phyloP scores from a whole-genome alignment of 2,797 vertebrate genomes.

The Scyliorhinus canicula region DNA sequence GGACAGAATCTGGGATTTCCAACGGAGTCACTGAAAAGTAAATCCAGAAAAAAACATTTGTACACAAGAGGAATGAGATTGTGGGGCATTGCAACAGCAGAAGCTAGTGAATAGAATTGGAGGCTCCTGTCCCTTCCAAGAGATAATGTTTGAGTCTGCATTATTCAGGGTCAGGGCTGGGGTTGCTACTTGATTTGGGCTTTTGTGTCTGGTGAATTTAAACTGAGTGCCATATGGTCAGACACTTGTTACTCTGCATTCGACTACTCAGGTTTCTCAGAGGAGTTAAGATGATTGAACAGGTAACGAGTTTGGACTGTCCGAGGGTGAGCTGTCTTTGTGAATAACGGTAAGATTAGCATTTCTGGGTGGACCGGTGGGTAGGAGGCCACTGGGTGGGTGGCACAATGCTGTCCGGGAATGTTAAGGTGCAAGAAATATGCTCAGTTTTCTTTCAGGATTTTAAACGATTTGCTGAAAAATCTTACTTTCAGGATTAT shows the following conservation, averaged over 20 bases:
- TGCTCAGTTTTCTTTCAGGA: background rate
- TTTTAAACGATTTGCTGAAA: background rate
- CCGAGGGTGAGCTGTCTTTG: background rate
- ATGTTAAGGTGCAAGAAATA: background rate
- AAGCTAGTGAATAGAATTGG: background rate
- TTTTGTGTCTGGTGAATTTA: background rate
- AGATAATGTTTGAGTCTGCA: background rate
- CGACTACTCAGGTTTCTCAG: background rate
- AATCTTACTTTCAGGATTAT: slow-evolving; percentile 71
- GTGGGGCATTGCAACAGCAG: background rate
- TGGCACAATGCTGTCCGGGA: background rate
- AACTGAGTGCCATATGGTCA: background rate
- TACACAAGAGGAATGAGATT: background rate
- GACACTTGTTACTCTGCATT: background rate
- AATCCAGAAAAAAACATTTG: background rate
- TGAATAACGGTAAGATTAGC: background rate
- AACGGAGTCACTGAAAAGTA: background rate
- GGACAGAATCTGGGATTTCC: background rate
- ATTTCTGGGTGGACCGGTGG: background rate
- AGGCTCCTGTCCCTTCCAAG: background rate
- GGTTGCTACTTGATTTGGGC: background rate
- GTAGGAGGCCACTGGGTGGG: background rate
- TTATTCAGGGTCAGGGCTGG: background rate
- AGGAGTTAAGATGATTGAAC: background rate
- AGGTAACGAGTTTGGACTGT: background rate